Conservation (phyloP, 1,140 invertebrate species). For the Bombus confusus region DNA sequence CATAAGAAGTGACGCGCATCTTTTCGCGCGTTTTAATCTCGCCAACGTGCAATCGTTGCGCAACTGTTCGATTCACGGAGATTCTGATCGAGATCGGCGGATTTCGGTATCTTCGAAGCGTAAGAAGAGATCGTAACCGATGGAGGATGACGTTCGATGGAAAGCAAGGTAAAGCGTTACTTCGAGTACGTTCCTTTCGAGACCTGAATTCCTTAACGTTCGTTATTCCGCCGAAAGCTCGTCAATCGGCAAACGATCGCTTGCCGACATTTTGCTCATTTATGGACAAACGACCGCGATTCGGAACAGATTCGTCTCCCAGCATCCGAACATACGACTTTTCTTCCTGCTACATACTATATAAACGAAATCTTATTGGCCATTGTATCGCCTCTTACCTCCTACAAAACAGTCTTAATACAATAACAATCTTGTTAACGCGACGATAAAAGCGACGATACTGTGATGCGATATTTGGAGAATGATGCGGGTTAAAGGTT, state of each 20-base stretch:
- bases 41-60: background rate
- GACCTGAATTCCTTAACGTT: too few relatives aligned
- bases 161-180: conserved; percentile 53
- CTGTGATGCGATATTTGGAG: background rate
- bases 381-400: too few relatives aligned
- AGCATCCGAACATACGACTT: too few relatives aligned
- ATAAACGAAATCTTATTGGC: too few relatives aligned
- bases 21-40: background rate
- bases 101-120: background rate
- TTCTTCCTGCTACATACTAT: too few relatives aligned
- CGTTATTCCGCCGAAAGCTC: too few relatives aligned
- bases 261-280: background rate
- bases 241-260: background rate
- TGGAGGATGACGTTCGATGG: conserved; percentile 74
- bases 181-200: too few relatives aligned
- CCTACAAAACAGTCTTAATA: too few relatives aligned
- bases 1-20: too few relatives aligned
- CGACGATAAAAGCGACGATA: background rate
- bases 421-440: too few relatives aligned
- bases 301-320: too few relatives aligned
- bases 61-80: too few relatives aligned
- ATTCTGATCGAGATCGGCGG: background rate
- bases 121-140: conserved; percentile 35
- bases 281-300: background rate
- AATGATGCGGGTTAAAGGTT: background rate